These are phyloP conservation scores for Micronycteris hirsuta DNA, from an alignment of 2,113 vertebrate species.

Conservation along the genomic window DNA sequence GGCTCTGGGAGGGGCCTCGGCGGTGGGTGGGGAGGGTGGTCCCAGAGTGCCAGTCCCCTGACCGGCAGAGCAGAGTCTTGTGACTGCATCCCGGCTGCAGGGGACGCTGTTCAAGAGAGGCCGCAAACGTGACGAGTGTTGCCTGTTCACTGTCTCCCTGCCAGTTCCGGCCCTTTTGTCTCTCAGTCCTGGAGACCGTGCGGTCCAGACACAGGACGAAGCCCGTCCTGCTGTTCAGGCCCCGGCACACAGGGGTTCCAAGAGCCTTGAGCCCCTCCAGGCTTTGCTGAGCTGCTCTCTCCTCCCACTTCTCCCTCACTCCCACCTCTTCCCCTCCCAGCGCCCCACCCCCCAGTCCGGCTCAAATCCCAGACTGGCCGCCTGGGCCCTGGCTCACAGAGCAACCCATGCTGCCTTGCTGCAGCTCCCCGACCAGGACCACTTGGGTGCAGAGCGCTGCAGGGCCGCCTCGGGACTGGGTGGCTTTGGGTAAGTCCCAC, in stretches of 20 bases:
- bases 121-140: not conserved
- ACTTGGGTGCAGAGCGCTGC: accelerated
- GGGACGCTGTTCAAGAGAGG: not conserved
- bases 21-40: no score
- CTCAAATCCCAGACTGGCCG: accelerated
- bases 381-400: not conserved
- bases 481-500: not conserved
- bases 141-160: no score
- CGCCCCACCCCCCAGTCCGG: not conserved
- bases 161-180: not conserved
- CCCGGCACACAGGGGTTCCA: no score
- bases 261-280: not conserved
- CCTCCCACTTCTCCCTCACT: not conserved
- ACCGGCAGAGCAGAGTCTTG: not conserved
- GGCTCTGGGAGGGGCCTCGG: not conserved
- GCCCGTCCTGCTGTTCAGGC: not conserved
- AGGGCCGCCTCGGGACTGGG: accelerated
- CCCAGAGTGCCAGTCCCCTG: not conserved
- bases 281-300: no score
- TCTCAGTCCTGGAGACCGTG: accelerated
- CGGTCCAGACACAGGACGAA: no score
- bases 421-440: accelerated
- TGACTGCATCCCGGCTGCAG: not conserved
- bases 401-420: not conserved
- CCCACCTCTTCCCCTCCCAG: not conserved